Base-by-base conservation (phyloP, 2,797 vertebrate species). In the Paratrypauchen microcephalus region DNA sequence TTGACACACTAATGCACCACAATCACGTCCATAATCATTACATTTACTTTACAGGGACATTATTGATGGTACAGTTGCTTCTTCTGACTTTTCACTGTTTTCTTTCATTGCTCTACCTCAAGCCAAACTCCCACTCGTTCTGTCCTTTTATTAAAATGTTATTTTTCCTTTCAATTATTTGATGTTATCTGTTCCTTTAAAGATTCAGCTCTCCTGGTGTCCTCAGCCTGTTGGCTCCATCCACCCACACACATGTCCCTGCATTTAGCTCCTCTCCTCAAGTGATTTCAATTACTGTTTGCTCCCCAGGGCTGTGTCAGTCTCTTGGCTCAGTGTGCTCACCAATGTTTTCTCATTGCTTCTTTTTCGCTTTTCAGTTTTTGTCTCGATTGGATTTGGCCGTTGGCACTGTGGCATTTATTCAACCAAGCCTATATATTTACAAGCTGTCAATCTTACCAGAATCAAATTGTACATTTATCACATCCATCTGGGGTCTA, bases 231-330 rank as follows among this genome's bases (percentile, higher is more conserved):
- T 70, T 73, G 76, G 72, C 39, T 65, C 77, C 60, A 66, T 75
- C 71, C 30, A 54, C 81, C 74, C 65, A 70, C 78, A 62, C 68
- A 70, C 59, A 66, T 64, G 66, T 65, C 65, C 45, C 61, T 45
- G 71, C 80, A 69, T 78, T 62, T 75, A 66, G 62, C 68, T 75
- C 66, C 70, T 69, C 66, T 78, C 69, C 77, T 85, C 80, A 77
- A 77, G 68, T 85, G 71, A 85, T 88, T 91, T 87, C 86, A 86
- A 88, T 89, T 88, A 86, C 72, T 26, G 69, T 71, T 76, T 83
- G 75, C 72, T 85, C 78, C 89, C 80, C 15, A 64, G 76, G 82
- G 87, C 86, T 61, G 61, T 82, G 83, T 82, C 83, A 78, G 72
- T 79, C 70, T 84, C 55, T 73, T 76, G 74, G 72, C 80, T 82